phyloP scores from a whole-genome alignment of 2,113 vertebrate species.

The Crypturellus undulatus region DNA sequence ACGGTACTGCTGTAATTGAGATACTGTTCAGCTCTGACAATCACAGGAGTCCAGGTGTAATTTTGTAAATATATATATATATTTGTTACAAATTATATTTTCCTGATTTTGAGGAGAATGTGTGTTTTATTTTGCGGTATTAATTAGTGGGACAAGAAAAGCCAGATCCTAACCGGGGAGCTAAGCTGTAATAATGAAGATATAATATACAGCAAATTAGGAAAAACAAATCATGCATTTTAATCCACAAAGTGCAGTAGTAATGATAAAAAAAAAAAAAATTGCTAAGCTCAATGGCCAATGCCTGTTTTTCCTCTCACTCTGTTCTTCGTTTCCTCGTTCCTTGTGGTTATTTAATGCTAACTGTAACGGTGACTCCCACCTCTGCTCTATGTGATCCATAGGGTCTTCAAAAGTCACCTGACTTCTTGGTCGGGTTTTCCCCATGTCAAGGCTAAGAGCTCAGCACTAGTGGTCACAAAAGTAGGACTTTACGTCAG shows the following conservation, averaged over 20 bases:
- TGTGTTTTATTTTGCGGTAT: background rate
- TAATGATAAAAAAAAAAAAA: background rate
- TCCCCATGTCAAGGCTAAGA: background rate
- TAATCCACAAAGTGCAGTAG: slow-evolving; percentile 5
- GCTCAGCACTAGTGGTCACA: background rate
- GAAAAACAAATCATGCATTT: slow-evolving; percentile 57
- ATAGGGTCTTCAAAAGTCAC: slow-evolving; percentile 28
- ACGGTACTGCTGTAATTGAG: slow-evolving; percentile 68
- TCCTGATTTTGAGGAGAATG: slow-evolving; percentile 33
- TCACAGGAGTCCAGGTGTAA: slow-evolving; percentile 53
- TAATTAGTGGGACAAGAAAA: slow-evolving; percentile 11
- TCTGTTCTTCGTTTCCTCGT: background rate
- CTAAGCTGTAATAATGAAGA: slow-evolving; percentile 60
- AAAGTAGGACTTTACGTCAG: background rate
- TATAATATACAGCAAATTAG: slow-evolving; percentile 42
- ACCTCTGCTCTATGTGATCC: background rate
- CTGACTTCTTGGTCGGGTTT: slow-evolving; percentile 27
- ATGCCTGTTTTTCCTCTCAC: background rate
- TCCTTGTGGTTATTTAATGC: slow-evolving; percentile 61
- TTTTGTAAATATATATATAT: slow-evolving; percentile 69
- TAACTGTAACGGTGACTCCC: slow-evolving; percentile 21
- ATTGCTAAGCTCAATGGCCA: background rate
- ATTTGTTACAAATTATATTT: slow-evolving; percentile 61
- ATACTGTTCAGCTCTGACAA: slow-evolving; percentile 58
- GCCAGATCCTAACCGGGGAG: slow-evolving; percentile 59